Conservation (phyloP, 1,140 invertebrate species). For the Scaptomyza hsui region DNA sequence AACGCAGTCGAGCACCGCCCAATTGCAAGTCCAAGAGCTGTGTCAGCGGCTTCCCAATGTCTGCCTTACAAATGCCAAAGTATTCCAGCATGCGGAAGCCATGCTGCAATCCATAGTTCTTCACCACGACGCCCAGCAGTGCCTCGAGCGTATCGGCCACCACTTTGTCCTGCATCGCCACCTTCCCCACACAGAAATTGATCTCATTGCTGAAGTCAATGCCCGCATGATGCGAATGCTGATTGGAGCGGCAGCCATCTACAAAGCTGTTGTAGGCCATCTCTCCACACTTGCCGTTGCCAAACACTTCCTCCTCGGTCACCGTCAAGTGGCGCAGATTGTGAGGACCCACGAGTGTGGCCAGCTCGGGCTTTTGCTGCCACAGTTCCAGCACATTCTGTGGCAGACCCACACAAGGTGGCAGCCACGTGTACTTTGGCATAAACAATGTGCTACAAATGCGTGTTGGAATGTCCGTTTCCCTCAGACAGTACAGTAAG, state of each 20-base stretch:
- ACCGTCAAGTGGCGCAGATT: slow-evolving; percentile 48
- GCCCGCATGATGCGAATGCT: slow-evolving; percentile 18
- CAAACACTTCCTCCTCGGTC: slow-evolving; percentile 45
- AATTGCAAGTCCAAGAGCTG: slow-evolving; percentile 74
- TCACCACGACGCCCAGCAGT: slow-evolving; percentile 91
- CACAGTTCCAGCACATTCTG: slow-evolving; percentile 54
- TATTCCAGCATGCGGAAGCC: slow-evolving; percentile 89
- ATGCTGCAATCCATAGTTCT: slow-evolving; percentile 85
- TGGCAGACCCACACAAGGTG: slow-evolving; percentile 84
- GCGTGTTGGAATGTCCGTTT: slow-evolving; percentile 59
- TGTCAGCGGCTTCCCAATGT: slow-evolving; percentile 79
- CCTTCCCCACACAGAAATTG: slow-evolving; percentile 48
- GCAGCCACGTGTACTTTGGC: slow-evolving; percentile 86
- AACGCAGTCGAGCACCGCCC: slow-evolving; percentile 75
- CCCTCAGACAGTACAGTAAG: slow-evolving; percentile 88
- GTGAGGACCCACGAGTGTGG: slow-evolving; percentile 51
- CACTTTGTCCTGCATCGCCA: slow-evolving; percentile 61
- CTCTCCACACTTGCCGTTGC: slow-evolving; percentile 28
- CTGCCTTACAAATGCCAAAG: slow-evolving; percentile 87
- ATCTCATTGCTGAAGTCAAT: slow-evolving; percentile 44
- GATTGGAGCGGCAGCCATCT: slow-evolving; percentile 46
- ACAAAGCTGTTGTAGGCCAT: slow-evolving; percentile 23
- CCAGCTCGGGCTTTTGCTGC: slow-evolving; percentile 28
- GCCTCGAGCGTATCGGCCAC: slow-evolving; percentile 94
- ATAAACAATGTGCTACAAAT: slow-evolving; percentile 59